A percentile compares a stretch with the other conserved stretches of the same genome.
These are phyloP conservation scores for Keiferia lycopersicella DNA, from an alignment of 2,888 invertebrate species.

Conservation along the genomic window DNA sequence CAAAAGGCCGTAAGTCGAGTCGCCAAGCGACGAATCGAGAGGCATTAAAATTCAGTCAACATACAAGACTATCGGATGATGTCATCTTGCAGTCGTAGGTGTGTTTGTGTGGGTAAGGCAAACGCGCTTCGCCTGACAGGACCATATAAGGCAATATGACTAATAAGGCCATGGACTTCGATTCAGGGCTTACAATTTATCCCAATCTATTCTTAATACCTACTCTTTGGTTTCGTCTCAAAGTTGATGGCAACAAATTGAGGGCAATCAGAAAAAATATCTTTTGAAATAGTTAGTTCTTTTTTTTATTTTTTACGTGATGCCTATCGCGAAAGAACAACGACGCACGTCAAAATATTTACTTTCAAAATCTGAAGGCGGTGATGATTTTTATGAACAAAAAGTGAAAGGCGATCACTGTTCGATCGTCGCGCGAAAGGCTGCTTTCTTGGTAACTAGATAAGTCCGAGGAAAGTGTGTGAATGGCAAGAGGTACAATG, in stretches of 20 bases:
- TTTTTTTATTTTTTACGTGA: constrained; percentile 16
- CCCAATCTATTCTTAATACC: constrained; percentile 18
- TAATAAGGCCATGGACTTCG: constrained; percentile 60
- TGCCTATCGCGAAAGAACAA: constrained; percentile 30
- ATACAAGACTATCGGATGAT: constrained; percentile 57
- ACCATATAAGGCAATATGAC: constrained; percentile 72
- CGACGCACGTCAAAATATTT: constrained; percentile 34
- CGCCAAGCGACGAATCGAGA: constrained; percentile 52
- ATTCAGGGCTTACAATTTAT: constrained; percentile 54
- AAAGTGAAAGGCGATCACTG: constrained; percentile 73
- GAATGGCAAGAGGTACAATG: constrained; percentile 55
- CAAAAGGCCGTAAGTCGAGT: constrained; percentile 43
- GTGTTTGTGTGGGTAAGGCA: constrained; percentile 58
- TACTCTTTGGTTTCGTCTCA: neutral
- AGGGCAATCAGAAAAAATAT: constrained; percentile 6
- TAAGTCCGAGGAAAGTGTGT: constrained; percentile 74
- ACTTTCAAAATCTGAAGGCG: constrained; percentile 58
- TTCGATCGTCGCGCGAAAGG: constrained; percentile 56
- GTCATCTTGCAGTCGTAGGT: constrained; percentile 60
- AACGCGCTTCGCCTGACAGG: constrained; percentile 48
- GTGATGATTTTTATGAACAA: constrained; percentile 69
- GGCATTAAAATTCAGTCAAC: constrained; percentile 66
- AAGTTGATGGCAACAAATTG: neutral
- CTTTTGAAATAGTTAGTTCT: constrained; percentile 2
- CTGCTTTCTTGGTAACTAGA: constrained; percentile 71